phyloP scores from a whole-genome alignment of 2,113 vertebrate genomes.

The Turnix velox region DNA sequence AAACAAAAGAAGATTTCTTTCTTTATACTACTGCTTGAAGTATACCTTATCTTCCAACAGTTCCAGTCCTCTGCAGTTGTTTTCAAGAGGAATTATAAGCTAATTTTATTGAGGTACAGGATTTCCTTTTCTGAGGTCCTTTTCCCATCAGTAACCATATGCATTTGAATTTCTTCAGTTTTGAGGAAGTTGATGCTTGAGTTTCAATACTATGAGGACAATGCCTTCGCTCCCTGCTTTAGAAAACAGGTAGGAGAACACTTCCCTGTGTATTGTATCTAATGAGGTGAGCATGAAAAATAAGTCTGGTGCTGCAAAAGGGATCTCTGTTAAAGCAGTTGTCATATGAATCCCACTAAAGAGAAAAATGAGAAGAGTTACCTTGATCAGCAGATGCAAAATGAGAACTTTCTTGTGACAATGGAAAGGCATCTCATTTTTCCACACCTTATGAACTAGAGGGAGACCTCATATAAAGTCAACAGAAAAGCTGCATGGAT shows the following conservation, averaged over 20 bases:
- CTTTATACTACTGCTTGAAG: not conserved
- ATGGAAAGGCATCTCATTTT: not conserved
- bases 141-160: not conserved
- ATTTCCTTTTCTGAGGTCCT: not conserved
- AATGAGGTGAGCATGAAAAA: not conserved
- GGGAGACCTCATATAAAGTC: not conserved
- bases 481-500: not conserved
- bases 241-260: not conserved
- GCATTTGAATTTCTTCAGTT: not conserved
- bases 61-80: not conserved
- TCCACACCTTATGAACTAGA: not conserved
- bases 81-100: not conserved
- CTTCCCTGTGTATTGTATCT: not conserved
- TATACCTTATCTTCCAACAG: not conserved
- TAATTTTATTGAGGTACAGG: not conserved
- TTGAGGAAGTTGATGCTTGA: not conserved
- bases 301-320: not conserved
- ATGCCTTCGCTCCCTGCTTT: not conserved
- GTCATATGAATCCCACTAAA: slow-evolving; percentile 13
- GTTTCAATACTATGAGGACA: not conserved
- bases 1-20: not conserved
- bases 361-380: slow-evolving; percentile 44
- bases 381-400: slow-evolving; percentile 35
- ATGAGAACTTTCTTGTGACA: slow-evolving; percentile 11
- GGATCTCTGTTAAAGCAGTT: slow-evolving; percentile 13